Evolutionary conservation across 2,888 invertebrate species (phyloP).

Genomic region (Chloroclysta siterata): DNA sequence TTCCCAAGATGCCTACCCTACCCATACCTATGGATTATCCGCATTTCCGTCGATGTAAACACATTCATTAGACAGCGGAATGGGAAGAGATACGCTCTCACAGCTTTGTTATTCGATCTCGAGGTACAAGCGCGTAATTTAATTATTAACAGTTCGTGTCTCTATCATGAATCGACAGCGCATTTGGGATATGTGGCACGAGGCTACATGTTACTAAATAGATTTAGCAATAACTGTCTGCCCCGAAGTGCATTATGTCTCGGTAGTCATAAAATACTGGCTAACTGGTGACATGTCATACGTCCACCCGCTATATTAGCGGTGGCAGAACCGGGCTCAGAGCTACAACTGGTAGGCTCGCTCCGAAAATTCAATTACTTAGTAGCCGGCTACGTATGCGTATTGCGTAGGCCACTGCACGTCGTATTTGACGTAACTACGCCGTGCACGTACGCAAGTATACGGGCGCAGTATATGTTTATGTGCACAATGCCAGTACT

Average conservation of each 20-base stretch:
- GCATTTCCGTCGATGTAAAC: constrained; percentile 42
- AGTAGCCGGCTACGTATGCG: constrained; percentile 63
- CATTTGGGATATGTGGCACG: constrained; percentile 45
- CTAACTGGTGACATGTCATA: constrained; percentile 61
- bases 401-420: constrained; percentile 57
- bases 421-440: constrained; percentile 55
- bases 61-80: constrained; percentile 43
- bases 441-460: constrained; percentile 52
- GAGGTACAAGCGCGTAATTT: constrained; percentile 53
- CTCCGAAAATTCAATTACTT: constrained; percentile 78
- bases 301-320: constrained; percentile 61
- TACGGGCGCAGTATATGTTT: constrained; percentile 34
- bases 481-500: too few species aligned
- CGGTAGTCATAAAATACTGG: constrained; percentile 59
- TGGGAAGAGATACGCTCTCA: constrained; percentile 45
- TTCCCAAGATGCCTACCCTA: constrained; percentile 18
- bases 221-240: constrained; percentile 50
- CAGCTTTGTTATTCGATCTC: constrained; percentile 53
- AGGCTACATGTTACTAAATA: constrained; percentile 52
- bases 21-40: constrained; percentile 37
- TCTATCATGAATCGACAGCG: constrained; percentile 51
- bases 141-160: constrained; percentile 64
- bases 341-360: constrained; percentile 57
- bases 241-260: constrained; percentile 44
- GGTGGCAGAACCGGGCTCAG: constrained; percentile 48